Evolutionary conservation across 2,888 invertebrate genomes (phyloP).

Genomic region (Rhopalosiphum nymphaeae): DNA sequence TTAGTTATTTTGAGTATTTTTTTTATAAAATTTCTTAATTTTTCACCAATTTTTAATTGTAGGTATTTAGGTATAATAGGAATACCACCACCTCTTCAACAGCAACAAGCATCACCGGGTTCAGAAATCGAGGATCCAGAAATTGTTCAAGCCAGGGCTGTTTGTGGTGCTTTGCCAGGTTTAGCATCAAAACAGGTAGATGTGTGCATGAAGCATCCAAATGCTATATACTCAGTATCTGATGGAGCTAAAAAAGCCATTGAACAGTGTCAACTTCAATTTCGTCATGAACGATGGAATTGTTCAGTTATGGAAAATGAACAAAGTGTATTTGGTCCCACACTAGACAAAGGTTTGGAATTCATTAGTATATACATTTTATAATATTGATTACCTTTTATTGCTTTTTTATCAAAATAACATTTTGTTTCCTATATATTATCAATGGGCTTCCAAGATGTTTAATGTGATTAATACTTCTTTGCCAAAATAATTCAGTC

Average conservation of each 20-base stretch:
- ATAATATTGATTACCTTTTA: not conserved
- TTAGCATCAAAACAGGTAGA: conserved; percentile 72
- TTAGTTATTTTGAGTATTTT: not conserved
- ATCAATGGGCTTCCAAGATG: too few relatives aligned
- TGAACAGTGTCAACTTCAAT: conserved; percentile 89
- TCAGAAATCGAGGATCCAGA: conserved; percentile 67
- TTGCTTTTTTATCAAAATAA: too few relatives aligned
- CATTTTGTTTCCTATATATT: too few relatives aligned
- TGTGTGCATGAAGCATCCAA: conserved; percentile 87
- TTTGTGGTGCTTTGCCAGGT: conserved; percentile 70
- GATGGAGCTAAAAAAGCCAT: conserved; percentile 87
- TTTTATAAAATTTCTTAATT: not conserved
- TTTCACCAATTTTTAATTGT: conserved; percentile 9
- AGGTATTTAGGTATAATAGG: conserved; percentile 70
- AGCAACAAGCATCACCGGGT: conserved; percentile 67
- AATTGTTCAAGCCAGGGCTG: conserved; percentile 68
- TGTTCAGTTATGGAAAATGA: conserved; percentile 81
- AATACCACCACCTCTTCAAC: conserved; percentile 68
- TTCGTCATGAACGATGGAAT: conserved; percentile 88
- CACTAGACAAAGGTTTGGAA: conserved; percentile 72
- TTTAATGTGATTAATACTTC: too few relatives aligned
- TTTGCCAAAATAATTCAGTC: too few relatives aligned
- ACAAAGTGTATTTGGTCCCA: conserved; percentile 72
- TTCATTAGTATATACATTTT: not conserved
- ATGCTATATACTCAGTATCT: conserved; percentile 84